Base-by-base conservation (phyloP, 2,888 invertebrate genomes). In the Adelognathus sp. region DNA sequence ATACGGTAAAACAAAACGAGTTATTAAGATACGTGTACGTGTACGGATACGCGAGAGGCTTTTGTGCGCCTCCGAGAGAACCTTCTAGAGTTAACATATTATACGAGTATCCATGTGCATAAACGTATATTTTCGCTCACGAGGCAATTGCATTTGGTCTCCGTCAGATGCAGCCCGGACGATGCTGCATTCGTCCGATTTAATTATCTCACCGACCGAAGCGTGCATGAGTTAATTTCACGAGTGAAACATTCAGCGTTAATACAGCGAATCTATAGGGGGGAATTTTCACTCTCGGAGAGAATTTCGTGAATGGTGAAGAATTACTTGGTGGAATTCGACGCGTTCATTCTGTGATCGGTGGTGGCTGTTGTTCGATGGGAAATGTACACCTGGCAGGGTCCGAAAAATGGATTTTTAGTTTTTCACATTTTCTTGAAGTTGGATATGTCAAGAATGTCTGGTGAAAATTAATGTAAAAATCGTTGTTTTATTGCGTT, bases 1-100 rank as follows among this genome's bases (percentile, higher is more conserved):
- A 6, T 63, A 31, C 63, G 33, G 33, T 50, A 64, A 16, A 27
- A 39, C 66, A 52, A 66, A 52, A 39, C 52, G 24, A 36, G 36
- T 36, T 52, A 52, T 66, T 14, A 52, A 52, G 52, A 52, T 52
- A 16, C 21, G 14, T 31, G 33, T 36, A 27, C 5, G 16, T 27
- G 18, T 7, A 54, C 29, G 54, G 21, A 54, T 50, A 11, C 24
- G 21, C 50, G 24, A 50, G 50, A 3, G 50, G 24, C 21, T 21
- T 9, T 24, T 18, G 9, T 21, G 21, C 50, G 21, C 50, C 50
- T 50, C n/a, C n/a, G 50, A 21, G 50, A 24, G n/a, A 21, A n/a
- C 24, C 50, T 11, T 21, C 11, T 7, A 4, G 24, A 24, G 24
- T 50, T 18, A 50, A 41, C 36, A 50, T 24, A 21, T 50, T 24